Base-by-base conservation (phyloP, 2,888 invertebrate genomes). In the Pasiphila rectangulata region DNA sequence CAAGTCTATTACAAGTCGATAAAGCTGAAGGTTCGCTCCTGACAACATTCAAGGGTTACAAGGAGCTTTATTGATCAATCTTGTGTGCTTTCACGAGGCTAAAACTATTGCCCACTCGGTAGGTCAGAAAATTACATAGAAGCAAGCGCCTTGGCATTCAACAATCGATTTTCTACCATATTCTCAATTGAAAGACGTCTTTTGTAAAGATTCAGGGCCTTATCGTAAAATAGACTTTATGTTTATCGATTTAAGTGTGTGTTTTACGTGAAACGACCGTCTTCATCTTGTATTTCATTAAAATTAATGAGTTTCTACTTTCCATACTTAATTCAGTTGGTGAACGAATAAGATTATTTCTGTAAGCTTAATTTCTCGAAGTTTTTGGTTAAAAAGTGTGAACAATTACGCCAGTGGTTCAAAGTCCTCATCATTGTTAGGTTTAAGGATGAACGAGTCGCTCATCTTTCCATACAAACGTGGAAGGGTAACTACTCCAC, bases 1-100 rank as follows among this genome's bases (percentile, higher is more conserved):
- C 13, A 13, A 27, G 7, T 27, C 27, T 27, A 27, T 27, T 27
- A 27, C 13, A 25, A 3, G 21, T 9, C 4, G 4, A 10, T 6
- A 17, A 36, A 15, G 19, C 15, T 17, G 9, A 27, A 25, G 30
- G 21, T 51, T 52, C 64, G 69, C 67, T 67, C 66, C 69, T 71
- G 68, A 69, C 69, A 66, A 64, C 63, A 63, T 48, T 57, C 43
- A 38, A 43, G 40, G 34, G 54, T 36, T 52, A 57, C 64, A 59
- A 53, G 59, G 60, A 56, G 50, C 57, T 65, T 67, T 79, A 79
- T 79, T 76, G 79, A 79, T 81, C 79, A 76, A 73, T 69, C 65
- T 17, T 5, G 17, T 30, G 30, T 13, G 30, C 10, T 51, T 53
- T 51, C 43, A 51, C 51, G 48, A 53, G 46, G 37, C 34, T 43